phyloP scores from a whole-genome alignment of 2,888 invertebrate genomes.

The Thecocarcelia acutangulata region DNA sequence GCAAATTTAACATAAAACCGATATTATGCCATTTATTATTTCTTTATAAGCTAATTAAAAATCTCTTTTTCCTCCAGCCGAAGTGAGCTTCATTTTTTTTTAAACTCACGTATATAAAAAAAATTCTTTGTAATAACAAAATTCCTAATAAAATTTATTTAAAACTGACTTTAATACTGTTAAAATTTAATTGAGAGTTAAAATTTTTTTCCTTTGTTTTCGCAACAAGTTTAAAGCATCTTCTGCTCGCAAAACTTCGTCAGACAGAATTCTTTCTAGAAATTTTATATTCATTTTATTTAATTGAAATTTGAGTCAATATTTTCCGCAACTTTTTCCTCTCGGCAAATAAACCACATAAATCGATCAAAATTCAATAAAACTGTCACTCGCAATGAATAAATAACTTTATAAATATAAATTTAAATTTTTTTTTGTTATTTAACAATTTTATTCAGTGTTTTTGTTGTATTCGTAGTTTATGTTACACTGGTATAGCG shows the following conservation, averaged over 20 bases:
- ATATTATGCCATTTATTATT: too few species aligned
- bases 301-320: conserved; percentile 48
- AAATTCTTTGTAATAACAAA: too few species aligned
- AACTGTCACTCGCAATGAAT: conserved; percentile 68
- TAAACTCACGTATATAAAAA: background rate
- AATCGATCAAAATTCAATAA: conserved; percentile 72
- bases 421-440: conserved; percentile 13
- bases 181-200: background rate
- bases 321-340: conserved; percentile 33
- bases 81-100: too few species aligned
- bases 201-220: background rate
- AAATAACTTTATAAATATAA: conserved; percentile 37
- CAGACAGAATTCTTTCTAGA: background rate
- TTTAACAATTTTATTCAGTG: conserved; percentile 36
- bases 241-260: background rate
- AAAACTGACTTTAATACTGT: too few species aligned
- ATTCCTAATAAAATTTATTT: too few species aligned
- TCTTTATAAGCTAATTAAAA: too few species aligned
- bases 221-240: background rate
- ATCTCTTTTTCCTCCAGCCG: too few species aligned
- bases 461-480: background rate
- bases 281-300: conserved; percentile 30
- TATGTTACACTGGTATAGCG: conserved; percentile 26
- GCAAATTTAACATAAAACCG: too few species aligned
- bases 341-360: conserved; percentile 68